Conservation (phyloP, 1,140 invertebrate species). For the Octopus sinensis region DNA sequence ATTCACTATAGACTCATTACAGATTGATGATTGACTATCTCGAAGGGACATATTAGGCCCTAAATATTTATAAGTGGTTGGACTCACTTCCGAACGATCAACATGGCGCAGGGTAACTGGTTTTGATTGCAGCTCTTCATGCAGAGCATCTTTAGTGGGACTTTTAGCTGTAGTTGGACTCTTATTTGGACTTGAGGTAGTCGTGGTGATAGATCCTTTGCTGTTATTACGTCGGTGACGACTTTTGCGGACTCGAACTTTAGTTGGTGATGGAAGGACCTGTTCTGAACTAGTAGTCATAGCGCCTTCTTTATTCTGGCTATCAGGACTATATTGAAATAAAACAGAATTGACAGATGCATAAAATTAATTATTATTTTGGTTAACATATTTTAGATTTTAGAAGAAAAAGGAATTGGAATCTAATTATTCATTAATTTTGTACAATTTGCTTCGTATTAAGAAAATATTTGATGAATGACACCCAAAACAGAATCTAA, state of each 20-base stretch:
- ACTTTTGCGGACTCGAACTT: constrained; percentile 45
- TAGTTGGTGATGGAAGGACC: constrained; percentile 50
- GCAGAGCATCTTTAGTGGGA: constrained; percentile 32
- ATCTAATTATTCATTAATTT: no score
- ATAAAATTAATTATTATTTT: no score
- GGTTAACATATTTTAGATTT: no score
- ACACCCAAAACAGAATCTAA: no score
- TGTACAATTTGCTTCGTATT: no score
- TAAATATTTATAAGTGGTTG: constrained; percentile 40
- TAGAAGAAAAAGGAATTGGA: no score
- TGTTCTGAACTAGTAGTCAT: constrained; percentile 46
- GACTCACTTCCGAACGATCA: constrained; percentile 29
- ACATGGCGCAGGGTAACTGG: constrained; percentile 26
- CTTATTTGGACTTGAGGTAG: constrained; percentile 22
- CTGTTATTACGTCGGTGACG: constrained; percentile 53
- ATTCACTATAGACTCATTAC: constrained; percentile 19
- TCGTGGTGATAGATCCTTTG: constrained; percentile 43
- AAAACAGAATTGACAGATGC: neutral
- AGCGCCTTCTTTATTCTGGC: constrained; percentile 30
- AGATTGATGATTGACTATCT: constrained; percentile 30
- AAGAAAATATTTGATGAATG: no score
- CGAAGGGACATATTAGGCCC: constrained; percentile 50
- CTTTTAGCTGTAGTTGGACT: constrained; percentile 38
- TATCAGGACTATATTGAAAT: constrained; percentile 26
- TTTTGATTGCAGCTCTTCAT: constrained; percentile 37